Evolutionary conservation across 2,888 invertebrate species (phyloP).

Genomic region (Parnassius glacialis): DNA sequence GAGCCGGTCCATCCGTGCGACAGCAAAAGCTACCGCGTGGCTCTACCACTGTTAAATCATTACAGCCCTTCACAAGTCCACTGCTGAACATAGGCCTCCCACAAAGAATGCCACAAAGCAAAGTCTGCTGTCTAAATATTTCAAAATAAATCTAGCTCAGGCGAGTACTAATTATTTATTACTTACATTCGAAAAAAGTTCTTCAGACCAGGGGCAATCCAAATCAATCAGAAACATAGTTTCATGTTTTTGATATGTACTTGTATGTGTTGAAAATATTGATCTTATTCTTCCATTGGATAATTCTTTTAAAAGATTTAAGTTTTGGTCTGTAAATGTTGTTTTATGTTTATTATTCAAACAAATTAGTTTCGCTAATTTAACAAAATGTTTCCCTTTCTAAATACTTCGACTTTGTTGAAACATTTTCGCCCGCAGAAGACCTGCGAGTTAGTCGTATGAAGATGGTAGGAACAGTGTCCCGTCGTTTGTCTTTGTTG

Average conservation of each 20-base stretch:
- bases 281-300: conserved; percentile 41
- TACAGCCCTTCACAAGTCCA: too few species aligned
- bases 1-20: too few species aligned
- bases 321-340: conserved; percentile 37
- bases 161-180: neutral
- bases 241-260: conserved; percentile 42
- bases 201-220: conserved; percentile 43
- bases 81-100: too few species aligned
- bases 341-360: neutral
- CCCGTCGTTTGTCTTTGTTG: too few species aligned
- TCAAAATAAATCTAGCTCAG: too few species aligned
- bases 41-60: too few species aligned
- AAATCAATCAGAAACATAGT: conserved; percentile 53
- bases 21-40: too few species aligned
- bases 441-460: neutral
- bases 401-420: too few species aligned
- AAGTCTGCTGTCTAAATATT: too few species aligned
- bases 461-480: too few species aligned
- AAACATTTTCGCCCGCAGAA: neutral
- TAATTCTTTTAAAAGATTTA: conserved; percentile 42
- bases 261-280: conserved; percentile 32
- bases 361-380: neutral
- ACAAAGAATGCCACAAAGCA: too few species aligned
- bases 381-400: too few species aligned
- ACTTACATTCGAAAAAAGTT: conserved; percentile 45